A percentile compares a stretch with the other conserved stretches of the same genome.
These are phyloP conservation scores for Hydra vulgaris DNA, from an alignment of 30 jellyfish, hydroid and myxozoan species.

Conservation along the genomic window DNA sequence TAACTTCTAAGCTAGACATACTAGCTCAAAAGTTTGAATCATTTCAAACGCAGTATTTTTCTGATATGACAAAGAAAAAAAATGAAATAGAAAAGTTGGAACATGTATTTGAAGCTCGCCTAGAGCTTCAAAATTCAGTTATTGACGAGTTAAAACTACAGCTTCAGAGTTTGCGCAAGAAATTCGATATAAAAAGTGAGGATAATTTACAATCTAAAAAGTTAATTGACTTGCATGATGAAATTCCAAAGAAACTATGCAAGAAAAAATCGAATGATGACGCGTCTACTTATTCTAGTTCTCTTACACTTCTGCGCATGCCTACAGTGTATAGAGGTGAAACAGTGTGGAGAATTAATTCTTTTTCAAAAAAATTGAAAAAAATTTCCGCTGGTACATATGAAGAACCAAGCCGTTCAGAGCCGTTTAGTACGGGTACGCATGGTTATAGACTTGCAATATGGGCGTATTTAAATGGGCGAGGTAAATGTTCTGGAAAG, in stretches of 20 bases:
- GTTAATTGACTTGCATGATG: slow-evolving; percentile 35
- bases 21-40: slow-evolving; percentile 49
- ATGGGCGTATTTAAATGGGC: slow-evolving; percentile 92
- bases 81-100: slow-evolving; percentile 44
- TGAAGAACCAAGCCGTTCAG: slow-evolving; percentile 93
- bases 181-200: slow-evolving; percentile 18
- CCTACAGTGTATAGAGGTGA: slow-evolving; percentile 73
- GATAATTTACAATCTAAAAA: background rate
- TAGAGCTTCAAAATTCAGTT: slow-evolving; percentile 72
- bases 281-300: slow-evolving; percentile 47
- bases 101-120: slow-evolving; percentile 54
- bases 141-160: slow-evolving; percentile 85
- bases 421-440: slow-evolving; percentile 89
- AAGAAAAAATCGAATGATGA: slow-evolving; percentile 23
- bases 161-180: slow-evolving; percentile 63
- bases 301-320: slow-evolving; percentile 42
- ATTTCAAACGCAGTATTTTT: slow-evolving; percentile 40
- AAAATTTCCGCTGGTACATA: slow-evolving; percentile 83
- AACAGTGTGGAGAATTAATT: slow-evolving; percentile 76
- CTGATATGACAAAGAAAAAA: slow-evolving; percentile 42
- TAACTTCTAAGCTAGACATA: slow-evolving; percentile 35
- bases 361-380: slow-evolving; percentile 72
- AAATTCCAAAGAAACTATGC: slow-evolving; percentile 6
- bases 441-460: slow-evolving; percentile 88
- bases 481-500: slow-evolving; percentile 87